A percentile compares a stretch with the other conserved stretches of the same genome.
These are phyloP conservation scores for Torymus texanus DNA, from an alignment of 2,888 invertebrate species.

Conservation along the genomic window DNA sequence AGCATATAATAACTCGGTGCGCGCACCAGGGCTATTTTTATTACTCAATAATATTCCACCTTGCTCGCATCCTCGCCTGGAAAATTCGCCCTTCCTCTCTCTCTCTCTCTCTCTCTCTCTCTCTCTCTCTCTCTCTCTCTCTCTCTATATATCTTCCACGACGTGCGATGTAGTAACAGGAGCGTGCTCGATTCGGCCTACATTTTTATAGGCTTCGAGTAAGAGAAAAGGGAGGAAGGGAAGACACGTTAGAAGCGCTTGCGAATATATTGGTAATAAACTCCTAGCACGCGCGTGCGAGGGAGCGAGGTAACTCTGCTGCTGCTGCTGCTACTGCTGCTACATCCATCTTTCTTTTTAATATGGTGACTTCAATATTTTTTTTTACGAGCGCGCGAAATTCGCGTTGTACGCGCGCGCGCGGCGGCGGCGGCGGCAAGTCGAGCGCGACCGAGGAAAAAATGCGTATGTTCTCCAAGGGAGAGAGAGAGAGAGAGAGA, in stretches of 20 bases:
- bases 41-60: constrained; percentile 41
- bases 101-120: too few species aligned
- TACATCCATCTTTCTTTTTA: constrained; percentile 52
- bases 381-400: constrained; percentile 54
- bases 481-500: neutral
- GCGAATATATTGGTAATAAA: constrained; percentile 56
- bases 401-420: constrained; percentile 36
- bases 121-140: too few species aligned
- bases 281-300: constrained; percentile 19
- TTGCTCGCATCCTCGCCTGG: constrained; percentile 4
- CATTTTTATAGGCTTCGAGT: constrained; percentile 20
- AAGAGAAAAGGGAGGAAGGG: neutral
- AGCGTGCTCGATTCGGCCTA: constrained; percentile 3
- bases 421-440: constrained; percentile 8
- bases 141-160: neutral
- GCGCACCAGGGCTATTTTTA: constrained; percentile 36
- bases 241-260: constrained; percentile 36
- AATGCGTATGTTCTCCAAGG: constrained; percentile 16
- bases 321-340: constrained; percentile 7
- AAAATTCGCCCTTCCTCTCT: constrained; percentile 37
- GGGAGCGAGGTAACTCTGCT: neutral
- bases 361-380: constrained; percentile 56
- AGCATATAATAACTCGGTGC: too few species aligned
- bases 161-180: too few species aligned
- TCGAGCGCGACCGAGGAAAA: constrained; percentile 30